Percentiles rank a stretch among this genome's conserved stretches.
phyloP scores from a whole-genome alignment of 2,888 invertebrate genomes.

The Monochamus alternatus region DNA sequence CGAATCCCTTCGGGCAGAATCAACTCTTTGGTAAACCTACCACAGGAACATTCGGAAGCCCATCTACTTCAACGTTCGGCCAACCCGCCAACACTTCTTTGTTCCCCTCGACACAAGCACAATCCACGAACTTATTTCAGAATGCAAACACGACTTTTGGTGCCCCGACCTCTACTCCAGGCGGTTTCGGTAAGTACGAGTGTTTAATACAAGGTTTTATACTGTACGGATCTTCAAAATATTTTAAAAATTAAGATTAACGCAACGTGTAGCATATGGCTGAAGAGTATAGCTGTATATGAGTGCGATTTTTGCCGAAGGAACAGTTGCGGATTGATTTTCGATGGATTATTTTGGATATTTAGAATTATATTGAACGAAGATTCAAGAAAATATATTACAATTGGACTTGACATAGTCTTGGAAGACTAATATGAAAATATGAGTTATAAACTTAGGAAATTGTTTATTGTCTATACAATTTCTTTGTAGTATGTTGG shows the following conservation, averaged over 20 bases:
- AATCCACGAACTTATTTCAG: conserved; percentile 77
- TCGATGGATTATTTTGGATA: not conserved
- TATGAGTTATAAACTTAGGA: not conserved
- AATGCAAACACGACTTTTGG: conserved; percentile 80
- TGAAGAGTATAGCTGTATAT: not conserved
- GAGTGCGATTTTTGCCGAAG: not conserved
- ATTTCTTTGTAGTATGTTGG: conserved; percentile 36
- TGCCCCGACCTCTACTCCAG: conserved; percentile 73
- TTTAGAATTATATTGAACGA: too few relatives aligned
- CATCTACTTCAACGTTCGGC: conserved; percentile 80
- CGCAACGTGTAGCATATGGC: not conserved
- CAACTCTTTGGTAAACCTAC: conserved; percentile 73
- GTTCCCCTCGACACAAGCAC: conserved; percentile 74
- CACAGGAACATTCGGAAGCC: conserved; percentile 77
- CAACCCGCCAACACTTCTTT: conserved; percentile 70
- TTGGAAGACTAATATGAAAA: not conserved
- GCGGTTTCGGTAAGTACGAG: conserved; percentile 60
- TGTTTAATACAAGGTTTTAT: not conserved
- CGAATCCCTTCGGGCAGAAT: conserved; percentile 65
- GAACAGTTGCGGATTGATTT: not conserved
- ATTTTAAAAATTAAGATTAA: conserved; percentile 1
- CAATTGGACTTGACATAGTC: too few relatives aligned
- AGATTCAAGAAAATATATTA: not conserved
- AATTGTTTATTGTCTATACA: conserved; percentile 14
- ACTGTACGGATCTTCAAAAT: not conserved